Conservation (phyloP, 2,113 vertebrate species). For the Sphyrna mokarran region DNA sequence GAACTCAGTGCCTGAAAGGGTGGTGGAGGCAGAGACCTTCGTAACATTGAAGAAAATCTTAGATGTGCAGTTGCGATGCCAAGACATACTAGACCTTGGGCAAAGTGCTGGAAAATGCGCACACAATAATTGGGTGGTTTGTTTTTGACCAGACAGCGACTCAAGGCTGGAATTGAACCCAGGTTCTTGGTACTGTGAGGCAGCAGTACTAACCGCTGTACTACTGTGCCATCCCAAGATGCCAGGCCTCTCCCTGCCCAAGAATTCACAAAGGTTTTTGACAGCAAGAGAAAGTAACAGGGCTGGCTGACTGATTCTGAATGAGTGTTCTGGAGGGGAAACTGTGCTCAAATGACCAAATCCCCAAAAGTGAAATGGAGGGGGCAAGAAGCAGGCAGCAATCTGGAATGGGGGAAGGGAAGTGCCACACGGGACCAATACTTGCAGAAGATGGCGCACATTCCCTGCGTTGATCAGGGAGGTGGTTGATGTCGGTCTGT, state of each 20-base stretch:
- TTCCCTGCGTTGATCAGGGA: no score
- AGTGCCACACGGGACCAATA: accelerated
- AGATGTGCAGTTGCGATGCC: no score
- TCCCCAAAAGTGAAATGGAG: not conserved
- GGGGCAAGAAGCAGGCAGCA: not conserved
- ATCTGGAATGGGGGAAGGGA: not conserved
- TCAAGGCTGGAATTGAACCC: no score
- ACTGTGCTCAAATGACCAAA: not conserved
- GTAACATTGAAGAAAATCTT: no score
- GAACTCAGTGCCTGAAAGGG: no score
- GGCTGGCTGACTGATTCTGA: not conserved
- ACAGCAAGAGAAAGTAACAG: not conserved
- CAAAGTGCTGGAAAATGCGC: no score
- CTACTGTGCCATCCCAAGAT: not conserved
- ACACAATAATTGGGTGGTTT: no score
- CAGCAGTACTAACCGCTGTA: no score
- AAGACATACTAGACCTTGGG: no score
- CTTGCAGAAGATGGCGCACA: not conserved
- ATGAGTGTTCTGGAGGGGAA: not conserved
- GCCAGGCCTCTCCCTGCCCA: not conserved
- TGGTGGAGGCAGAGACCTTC: no score
- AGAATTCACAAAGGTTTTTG: not conserved
- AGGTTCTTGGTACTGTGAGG: no score
- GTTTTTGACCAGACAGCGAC: no score
- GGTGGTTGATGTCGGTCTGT: not conserved